Percentiles rank a stretch among this genome's conserved stretches.
Evolutionary conservation across 2,113 vertebrate species (phyloP).

Genomic region (Paradisaea rubra): DNA sequence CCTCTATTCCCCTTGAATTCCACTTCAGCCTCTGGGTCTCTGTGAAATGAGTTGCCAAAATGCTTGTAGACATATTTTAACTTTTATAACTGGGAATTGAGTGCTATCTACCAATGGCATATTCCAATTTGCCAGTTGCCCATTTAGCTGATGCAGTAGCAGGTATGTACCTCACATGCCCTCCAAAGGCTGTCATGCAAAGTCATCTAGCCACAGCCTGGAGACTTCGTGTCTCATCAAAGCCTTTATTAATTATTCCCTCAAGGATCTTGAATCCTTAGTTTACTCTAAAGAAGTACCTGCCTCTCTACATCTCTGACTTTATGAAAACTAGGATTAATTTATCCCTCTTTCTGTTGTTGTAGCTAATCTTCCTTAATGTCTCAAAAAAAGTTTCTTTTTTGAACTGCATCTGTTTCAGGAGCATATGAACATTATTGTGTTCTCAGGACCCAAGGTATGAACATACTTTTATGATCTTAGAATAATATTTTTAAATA

Average conservation of each 20-base stretch:
- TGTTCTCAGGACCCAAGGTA: not conserved
- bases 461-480: not conserved
- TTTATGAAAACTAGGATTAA: not conserved
- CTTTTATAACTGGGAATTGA: not conserved
- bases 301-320: not conserved
- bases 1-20: not conserved
- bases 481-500: not conserved
- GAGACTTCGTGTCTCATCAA: not conserved
- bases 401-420: not conserved
- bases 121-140: not conserved
- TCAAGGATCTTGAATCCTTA: not conserved
- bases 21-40: not conserved
- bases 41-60: not conserved
- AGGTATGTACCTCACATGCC: fast-evolving
- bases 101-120: not conserved
- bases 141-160: not conserved
- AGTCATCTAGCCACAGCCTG: not conserved
- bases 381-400: not conserved
- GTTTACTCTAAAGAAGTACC: not conserved
- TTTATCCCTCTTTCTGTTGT: not conserved
- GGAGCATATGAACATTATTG: not conserved
- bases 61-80: not conserved
- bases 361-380: not conserved
- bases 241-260: conserved; percentile 13
- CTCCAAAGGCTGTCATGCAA: fast-evolving